Evolutionary conservation across 2,113 vertebrate species (phyloP), one percentile per base, ranked within the genome.

Genomic region (Cyphotilapia sp.): DNA sequence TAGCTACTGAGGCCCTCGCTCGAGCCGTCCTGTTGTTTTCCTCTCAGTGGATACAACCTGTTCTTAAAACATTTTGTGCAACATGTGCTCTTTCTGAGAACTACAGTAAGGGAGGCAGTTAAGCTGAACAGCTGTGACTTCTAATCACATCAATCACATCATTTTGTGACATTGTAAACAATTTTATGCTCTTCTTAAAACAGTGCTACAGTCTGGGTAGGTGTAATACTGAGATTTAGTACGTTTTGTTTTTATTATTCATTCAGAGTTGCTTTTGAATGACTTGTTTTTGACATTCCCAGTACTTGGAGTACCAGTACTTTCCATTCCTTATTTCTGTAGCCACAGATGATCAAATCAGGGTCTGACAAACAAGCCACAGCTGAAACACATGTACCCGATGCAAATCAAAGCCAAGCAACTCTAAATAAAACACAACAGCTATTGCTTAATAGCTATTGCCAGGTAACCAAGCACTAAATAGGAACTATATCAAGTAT

Each of bases 1-100:
- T 81, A 87, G 94, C 49, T 83, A 94, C 95, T 88, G 85, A 89
- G 82, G 89, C 71, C 59, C 42, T 84, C 71, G 38, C 83, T 89
- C 80, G 76, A 40, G 59, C 81, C 42, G 29, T 86, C 85, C 61
- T 82, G 92, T 89, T 84, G 82, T 91, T 93, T 85, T 92, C 56
- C 80, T 29, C 82, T 24, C 12, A 53, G 56, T 84, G 63, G 85
- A 91, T 63, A 91, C 85, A 92, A 91, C 83, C 78, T 89, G 91
- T 94, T 92, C 91, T 82, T 27, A 85, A 87, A 92, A 93, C 88
- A 90, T 85, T 53, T 59, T 38, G 42, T 33, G 47, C 51, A 42
- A 59, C n/a, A 45, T 57, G 56, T 45, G 27, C 38, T 80, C 10
- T 88, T 85, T 91, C 80, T 84, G 54, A 27, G 81, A 92, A 84